phyloP scores from a whole-genome alignment of 1,140 invertebrate genomes.

The Lepidurus packardi region DNA sequence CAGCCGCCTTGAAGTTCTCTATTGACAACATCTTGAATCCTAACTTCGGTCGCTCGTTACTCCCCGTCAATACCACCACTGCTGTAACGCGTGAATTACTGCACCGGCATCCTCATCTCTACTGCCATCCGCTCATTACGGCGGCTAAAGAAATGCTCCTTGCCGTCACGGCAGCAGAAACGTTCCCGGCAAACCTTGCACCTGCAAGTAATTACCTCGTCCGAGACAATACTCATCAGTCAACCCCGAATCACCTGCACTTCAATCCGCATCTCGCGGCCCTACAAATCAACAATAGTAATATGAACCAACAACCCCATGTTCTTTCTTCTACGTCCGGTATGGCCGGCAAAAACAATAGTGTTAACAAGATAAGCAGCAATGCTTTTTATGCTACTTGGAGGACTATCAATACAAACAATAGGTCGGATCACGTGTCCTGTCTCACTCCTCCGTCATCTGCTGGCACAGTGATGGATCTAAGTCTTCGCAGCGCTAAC shows the following conservation, averaged over 20 bases:
- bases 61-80: slow-evolving; percentile 1
- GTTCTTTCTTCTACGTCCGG: background rate
- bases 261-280: background rate
- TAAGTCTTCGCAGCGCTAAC: background rate
- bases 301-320: background rate
- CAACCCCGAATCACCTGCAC: background rate
- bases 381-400: background rate
- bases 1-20: slow-evolving; percentile 66
- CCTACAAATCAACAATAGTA: background rate
- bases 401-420: background rate
- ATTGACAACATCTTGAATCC: slow-evolving; percentile 88
- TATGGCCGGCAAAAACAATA: background rate
- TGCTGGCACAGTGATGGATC: background rate
- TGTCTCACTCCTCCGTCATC: background rate
- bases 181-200: background rate
- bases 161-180: slow-evolving; percentile 15
- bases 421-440: background rate
- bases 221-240: background rate
- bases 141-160: slow-evolving; percentile 8
- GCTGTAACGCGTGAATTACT: background rate
- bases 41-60: slow-evolving; percentile 63
- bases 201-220: background rate
- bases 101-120: slow-evolving; percentile 8
- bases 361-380: background rate
- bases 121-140: background rate